Conservation (phyloP, 2,888 invertebrate genomes). For the Eristalis arbustorum region DNA sequence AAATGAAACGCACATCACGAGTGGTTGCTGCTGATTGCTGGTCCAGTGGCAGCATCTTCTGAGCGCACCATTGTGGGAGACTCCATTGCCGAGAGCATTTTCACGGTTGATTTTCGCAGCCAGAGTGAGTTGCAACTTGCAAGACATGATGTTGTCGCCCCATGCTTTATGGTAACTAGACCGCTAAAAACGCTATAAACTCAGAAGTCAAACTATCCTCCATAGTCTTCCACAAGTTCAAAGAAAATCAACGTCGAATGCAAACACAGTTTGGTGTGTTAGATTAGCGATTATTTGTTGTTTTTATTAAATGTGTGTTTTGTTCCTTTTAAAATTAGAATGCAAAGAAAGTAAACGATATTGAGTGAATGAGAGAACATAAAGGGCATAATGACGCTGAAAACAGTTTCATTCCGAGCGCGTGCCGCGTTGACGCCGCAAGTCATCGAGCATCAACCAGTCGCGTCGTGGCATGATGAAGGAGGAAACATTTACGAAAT, state of each 20-base stretch:
- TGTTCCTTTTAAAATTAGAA: slow-evolving; percentile 59
- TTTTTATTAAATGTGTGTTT: slow-evolving; percentile 50
- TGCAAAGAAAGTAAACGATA: slow-evolving; percentile 40
- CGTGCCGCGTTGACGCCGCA: slow-evolving; percentile 3
- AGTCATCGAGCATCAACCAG: background rate
- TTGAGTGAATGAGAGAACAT: slow-evolving; percentile 36
- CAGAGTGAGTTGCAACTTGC: too few species aligned
- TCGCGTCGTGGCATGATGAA: slow-evolving; percentile 21
- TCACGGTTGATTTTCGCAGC: too few species aligned
- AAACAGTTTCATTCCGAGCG: slow-evolving; percentile 28
- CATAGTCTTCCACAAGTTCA: background rate
- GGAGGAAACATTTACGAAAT: slow-evolving; percentile 73
- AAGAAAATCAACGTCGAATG: background rate
- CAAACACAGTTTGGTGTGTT: slow-evolving; percentile 5
- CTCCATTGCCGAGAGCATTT: too few species aligned
- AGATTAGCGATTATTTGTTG: slow-evolving; percentile 48
- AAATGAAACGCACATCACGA: too few species aligned
- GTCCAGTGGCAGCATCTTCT: too few species aligned
- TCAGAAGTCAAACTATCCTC: too few species aligned
- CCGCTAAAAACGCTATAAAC: too few species aligned
- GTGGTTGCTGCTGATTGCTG: too few species aligned
- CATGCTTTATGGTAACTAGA: too few species aligned
- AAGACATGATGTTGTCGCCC: too few species aligned
- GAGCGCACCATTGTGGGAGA: too few species aligned
- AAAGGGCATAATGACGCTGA: slow-evolving; percentile 28